phyloP scores from a whole-genome alignment of 1,140 invertebrate species.

The Halotydeus destructor region DNA sequence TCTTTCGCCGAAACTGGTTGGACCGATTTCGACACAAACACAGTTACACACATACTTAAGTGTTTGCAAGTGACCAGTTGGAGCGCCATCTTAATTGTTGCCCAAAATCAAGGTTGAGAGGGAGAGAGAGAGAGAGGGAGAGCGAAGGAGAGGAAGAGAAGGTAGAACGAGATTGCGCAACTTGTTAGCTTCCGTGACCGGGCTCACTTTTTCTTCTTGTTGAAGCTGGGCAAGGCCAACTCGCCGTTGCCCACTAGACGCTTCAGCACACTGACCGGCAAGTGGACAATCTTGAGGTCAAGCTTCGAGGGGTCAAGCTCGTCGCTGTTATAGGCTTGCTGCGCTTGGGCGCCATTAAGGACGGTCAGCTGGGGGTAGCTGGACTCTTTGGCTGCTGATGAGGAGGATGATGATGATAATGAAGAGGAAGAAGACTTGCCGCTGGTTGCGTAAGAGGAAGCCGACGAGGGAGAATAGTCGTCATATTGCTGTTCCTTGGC shows the following conservation, averaged over 20 bases:
- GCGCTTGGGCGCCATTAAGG: background rate
- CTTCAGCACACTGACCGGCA: slow-evolving; percentile 7
- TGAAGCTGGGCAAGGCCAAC: background rate
- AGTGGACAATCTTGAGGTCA: slow-evolving; percentile 6
- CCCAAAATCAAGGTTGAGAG: no score
- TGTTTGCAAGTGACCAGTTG: no score
- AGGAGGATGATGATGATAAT: background rate
- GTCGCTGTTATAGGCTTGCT: slow-evolving; percentile 2
- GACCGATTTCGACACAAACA: no score
- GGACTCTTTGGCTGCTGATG: background rate
- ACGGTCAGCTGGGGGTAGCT: background rate
- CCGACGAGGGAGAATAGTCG: background rate
- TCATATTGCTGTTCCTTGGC: background rate
- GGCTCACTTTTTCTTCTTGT: no score
- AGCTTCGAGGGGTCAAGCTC: slow-evolving; percentile 8
- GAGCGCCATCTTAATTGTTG: background rate
- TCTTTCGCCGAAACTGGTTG: no score
- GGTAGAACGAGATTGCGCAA: no score
- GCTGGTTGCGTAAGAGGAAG: background rate
- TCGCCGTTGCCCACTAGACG: slow-evolving; percentile 3
- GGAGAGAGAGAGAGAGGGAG: background rate
- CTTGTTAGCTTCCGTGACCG: no score
- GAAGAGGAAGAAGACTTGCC: background rate
- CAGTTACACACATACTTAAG: no score
- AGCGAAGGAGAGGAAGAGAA: background rate